Conservation (phyloP, 2,797 vertebrate genomes). For the Coluber constrictor region DNA sequence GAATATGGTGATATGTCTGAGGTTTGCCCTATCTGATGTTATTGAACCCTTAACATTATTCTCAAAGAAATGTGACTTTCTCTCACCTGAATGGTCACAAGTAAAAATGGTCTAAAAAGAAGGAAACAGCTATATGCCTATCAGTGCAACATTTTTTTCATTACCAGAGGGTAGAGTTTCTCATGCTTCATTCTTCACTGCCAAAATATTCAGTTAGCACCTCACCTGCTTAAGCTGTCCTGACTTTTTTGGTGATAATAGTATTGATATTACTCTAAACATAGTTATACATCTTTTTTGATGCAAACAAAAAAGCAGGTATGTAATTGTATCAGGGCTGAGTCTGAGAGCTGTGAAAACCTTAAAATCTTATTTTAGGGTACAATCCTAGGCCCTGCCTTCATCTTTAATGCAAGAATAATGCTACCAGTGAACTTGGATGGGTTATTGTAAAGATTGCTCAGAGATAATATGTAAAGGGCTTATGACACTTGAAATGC, state of each 20-base stretch:
- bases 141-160: slow-evolving; percentile 14
- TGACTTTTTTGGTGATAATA: background rate
- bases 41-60: slow-evolving; percentile 49
- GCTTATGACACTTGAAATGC: background rate
- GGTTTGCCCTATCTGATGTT: slow-evolving; percentile 44
- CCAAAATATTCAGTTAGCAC: slow-evolving; percentile 21
- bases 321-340: background rate
- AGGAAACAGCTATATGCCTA: slow-evolving; percentile 18
- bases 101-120: slow-evolving; percentile 37
- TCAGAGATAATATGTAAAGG: background rate
- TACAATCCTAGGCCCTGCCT: background rate
- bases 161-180: slow-evolving; percentile 17
- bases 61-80: slow-evolving; percentile 35
- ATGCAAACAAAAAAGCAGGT: background rate
- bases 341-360: background rate
- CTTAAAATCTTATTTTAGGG: background rate
- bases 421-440: too few species aligned
- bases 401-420: background rate
- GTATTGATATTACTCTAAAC: background rate
- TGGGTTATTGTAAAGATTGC: background rate
- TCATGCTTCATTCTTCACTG: slow-evolving; percentile 2
- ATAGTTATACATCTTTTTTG: background rate
- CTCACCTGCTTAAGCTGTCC: slow-evolving; percentile 16
- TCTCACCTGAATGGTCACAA: slow-evolving; percentile 48
- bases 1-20: slow-evolving; percentile 44